Evolutionary conservation across 1,140 invertebrate genomes (phyloP), one percentile per base, ranked within the genome.

Genomic region (Hermetia illucens): DNA sequence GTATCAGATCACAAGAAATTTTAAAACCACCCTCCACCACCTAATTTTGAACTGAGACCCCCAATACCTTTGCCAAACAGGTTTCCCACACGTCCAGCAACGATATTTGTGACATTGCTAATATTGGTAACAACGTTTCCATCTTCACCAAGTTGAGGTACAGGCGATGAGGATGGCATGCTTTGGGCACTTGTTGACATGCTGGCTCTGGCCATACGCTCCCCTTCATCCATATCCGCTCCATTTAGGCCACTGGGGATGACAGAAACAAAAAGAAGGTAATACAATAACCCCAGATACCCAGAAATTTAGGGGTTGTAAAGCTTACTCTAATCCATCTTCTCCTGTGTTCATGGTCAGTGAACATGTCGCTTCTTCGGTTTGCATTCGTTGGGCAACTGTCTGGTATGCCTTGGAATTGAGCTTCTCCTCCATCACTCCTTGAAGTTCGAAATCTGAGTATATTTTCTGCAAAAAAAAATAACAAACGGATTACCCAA

Each of bases 401-500:
- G 79, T 83, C 65, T 95, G 87, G 73, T 98, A 98, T 50, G 79
- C 81, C 71, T 95, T 95, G 31, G 84, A 90, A 67, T 96, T 94
- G n/a, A 99, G 66, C 64, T 91, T 90, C 58, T 98, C 92, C 55
- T 98, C 94, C 60, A 92, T 88, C 15, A 98, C 91, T 42, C 95
- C 94, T 71, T 98, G 94, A 37, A 98, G 73, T 66, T 98, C 94
- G 67, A 98, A 98, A 63, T 98, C 94, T 16, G 90, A 90, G 66
- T 95, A 97, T 53, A 97, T 79, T 85, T 98, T 99, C 86, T 97
- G 61, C 32, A 72, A 68, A 43, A 43, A 36, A 18, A 33, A 40
- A 32, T 3, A 22, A 36, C 27, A 44, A n/a, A n/a, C n/a, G n/a
- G n/a, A 42, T 45, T 39, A 49, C 38, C 17, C 21, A 4, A 24